Conservation (phyloP, 2,888 invertebrate species). For the Mesoligia furuncula region DNA sequence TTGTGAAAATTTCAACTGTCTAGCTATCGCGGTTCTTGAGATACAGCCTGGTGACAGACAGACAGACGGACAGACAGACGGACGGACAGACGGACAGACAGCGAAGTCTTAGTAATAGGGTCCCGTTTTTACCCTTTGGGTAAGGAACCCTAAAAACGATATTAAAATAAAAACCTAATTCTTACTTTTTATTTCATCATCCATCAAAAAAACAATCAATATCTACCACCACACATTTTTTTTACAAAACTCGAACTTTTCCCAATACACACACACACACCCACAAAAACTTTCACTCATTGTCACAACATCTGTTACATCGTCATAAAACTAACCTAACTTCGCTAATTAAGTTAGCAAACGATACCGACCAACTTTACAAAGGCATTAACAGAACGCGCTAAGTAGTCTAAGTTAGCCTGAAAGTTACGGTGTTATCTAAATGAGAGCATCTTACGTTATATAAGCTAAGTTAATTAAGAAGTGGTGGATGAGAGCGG, state of each 20-base stretch:
- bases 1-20: too few relatives aligned
- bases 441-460: conserved; percentile 91
- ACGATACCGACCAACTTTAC: conserved; percentile 72
- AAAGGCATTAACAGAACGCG: conserved; percentile 79
- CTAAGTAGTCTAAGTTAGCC: conserved; percentile 86
- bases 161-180: background rate
- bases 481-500: conserved; percentile 90
- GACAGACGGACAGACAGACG: too few relatives aligned
- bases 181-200: background rate
- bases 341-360: conserved; percentile 80
- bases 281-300: conserved; percentile 33
- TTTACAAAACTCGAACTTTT: background rate
- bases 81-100: too few relatives aligned
- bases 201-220: background rate
- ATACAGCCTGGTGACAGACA: too few relatives aligned
- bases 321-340: conserved; percentile 75
- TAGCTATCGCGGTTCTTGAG: too few relatives aligned
- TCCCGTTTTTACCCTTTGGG: too few relatives aligned
- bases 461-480: conserved; percentile 91
- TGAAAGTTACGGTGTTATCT: conserved; percentile 90
- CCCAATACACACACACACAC: conserved; percentile 19
- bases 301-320: conserved; percentile 64
- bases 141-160: too few relatives aligned
- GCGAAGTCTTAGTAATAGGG: too few relatives aligned
- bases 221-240: background rate